Conservation (phyloP, 2,797 vertebrate species). For the Chaetophractus vellerosus region DNA sequence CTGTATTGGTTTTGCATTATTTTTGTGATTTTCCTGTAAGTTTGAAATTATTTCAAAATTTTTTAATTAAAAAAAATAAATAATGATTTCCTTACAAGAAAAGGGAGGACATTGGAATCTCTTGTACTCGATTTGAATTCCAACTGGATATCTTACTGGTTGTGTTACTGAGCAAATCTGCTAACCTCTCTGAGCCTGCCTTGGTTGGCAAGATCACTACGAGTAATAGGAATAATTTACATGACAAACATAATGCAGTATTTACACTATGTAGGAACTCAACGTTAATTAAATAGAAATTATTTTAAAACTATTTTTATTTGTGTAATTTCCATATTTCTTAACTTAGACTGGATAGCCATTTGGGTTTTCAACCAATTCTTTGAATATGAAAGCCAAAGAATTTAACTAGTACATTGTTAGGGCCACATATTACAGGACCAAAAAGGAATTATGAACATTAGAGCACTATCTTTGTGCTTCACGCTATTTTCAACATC, state of each 20-base stretch:
- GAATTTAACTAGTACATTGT: background rate
- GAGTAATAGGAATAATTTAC: conserved; percentile 16
- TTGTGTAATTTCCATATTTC: background rate
- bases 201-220: conserved; percentile 5
- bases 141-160: background rate
- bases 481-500: background rate
- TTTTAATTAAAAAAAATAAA: too few species aligned
- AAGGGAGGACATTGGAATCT: background rate
- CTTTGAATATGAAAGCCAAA: conserved; percentile 43
- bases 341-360: background rate
- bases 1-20: too few species aligned
- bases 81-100: background rate
- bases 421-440: background rate
- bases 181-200: background rate
- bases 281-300: background rate
- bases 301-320: background rate
- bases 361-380: background rate
- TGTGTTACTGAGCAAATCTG: background rate
- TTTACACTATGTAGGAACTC: background rate
- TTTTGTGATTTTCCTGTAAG: too few species aligned
- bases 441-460: background rate
- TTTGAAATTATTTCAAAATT: too few species aligned
- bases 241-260: background rate
- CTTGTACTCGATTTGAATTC: background rate
- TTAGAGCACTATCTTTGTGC: background rate